Conservation (phyloP, 1,140 invertebrate genomes). For the Aphaenogaster ashmeadi region DNA sequence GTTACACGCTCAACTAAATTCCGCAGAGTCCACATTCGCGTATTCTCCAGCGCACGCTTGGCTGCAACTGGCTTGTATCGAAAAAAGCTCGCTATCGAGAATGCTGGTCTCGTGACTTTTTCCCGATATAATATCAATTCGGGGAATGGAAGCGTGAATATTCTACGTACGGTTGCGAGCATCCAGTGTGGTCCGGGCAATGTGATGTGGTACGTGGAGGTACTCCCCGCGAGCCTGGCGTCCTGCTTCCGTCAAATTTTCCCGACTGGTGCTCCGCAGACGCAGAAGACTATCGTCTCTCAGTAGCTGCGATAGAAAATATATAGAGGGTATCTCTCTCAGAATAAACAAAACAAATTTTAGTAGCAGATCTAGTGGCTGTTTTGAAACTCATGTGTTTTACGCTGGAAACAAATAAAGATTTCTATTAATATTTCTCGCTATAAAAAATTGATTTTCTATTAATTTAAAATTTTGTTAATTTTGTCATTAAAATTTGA, state of each 20-base stretch:
- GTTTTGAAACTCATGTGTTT: neutral
- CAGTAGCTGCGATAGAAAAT: slow-evolving; percentile 79
- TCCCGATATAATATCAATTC: slow-evolving; percentile 45
- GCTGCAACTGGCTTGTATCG: slow-evolving; percentile 28
- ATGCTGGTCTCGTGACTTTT: slow-evolving; percentile 12
- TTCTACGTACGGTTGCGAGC: slow-evolving; percentile 83
- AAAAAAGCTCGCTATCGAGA: slow-evolving; percentile 35
- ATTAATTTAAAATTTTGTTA: neutral
- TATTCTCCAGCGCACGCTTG: neutral
- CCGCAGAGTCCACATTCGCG: neutral
- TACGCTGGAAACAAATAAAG: neutral
- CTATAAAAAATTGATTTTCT: neutral
- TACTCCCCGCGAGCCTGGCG: slow-evolving; percentile 85
- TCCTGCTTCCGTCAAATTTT: slow-evolving; percentile 84
- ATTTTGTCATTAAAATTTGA: neutral
- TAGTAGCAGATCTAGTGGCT: neutral
- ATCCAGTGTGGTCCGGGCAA: slow-evolving; percentile 82
- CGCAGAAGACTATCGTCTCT: slow-evolving; percentile 82
- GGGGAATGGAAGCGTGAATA: slow-evolving; percentile 45
- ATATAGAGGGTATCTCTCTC: slow-evolving; percentile 16
- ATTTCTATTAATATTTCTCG: neutral
- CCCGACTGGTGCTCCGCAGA: slow-evolving; percentile 76
- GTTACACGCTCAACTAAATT: slow-evolving; percentile 51
- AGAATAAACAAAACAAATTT: slow-evolving; percentile 4
- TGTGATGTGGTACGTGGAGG: slow-evolving; percentile 83